A percentile compares a stretch with the other conserved stretches of the same genome.
phyloP scores from a whole-genome alignment of 1,140 invertebrate species.

The Diploscapter pachys region DNA sequence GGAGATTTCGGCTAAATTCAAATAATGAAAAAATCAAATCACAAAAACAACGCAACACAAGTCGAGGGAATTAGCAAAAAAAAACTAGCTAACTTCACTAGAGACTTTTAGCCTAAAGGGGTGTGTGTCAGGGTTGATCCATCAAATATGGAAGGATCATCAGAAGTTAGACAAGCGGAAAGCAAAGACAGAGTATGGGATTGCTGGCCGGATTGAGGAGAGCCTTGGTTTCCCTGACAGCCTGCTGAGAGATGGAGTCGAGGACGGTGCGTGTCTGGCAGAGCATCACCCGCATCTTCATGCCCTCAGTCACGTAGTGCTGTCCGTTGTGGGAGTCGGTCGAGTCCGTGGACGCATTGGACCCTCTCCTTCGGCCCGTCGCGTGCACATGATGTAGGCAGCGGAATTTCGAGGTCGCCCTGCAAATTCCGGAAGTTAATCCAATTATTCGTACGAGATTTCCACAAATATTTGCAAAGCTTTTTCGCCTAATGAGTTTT shows the following conservation, averaged over 20 bases:
- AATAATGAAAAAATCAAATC: no score
- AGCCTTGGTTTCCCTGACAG: slow-evolving; percentile 32
- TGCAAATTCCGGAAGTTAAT: not conserved
- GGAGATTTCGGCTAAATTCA: no score
- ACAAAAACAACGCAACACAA: no score
- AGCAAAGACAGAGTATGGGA: slow-evolving; percentile 38
- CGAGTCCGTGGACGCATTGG: slow-evolving; percentile 1
- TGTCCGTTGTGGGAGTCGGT: not conserved
- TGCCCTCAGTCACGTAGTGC: slow-evolving; percentile 31
- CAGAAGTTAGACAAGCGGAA: not conserved
- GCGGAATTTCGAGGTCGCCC: slow-evolving; percentile 46
- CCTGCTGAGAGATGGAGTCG: slow-evolving; percentile 24
- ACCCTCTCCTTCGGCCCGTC: slow-evolving; percentile 18
- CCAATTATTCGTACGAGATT: no score
- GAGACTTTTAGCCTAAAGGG: no score
- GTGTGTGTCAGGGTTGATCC: no score
- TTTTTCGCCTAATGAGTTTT: no score
- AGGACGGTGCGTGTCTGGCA: slow-evolving; percentile 45
- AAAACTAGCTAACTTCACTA: no score
- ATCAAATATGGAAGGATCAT: no score
- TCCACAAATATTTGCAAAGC: no score
- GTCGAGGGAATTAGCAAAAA: no score
- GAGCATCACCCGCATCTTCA: slow-evolving; percentile 49
- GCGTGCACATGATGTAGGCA: slow-evolving; percentile 50
- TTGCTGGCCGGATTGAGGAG: slow-evolving; percentile 35